Conservation (phyloP, 2,113 vertebrate species). For the Pseudopodoces humilis region DNA sequence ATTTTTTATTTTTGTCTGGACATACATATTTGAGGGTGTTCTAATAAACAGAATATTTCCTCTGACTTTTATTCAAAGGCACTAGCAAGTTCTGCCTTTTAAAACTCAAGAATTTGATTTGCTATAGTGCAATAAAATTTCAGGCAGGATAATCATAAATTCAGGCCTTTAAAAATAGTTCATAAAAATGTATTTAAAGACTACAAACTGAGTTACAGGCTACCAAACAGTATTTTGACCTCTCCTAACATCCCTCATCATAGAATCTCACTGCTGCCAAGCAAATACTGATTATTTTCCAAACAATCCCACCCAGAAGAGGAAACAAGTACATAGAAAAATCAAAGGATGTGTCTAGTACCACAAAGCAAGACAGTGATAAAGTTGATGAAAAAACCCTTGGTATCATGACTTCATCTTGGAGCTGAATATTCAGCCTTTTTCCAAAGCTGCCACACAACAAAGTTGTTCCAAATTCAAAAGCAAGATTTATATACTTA, state of each 20-base stretch:
- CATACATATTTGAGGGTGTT: background rate
- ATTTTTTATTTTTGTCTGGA: background rate
- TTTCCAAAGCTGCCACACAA: background rate
- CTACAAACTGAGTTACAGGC: background rate
- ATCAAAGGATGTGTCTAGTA: background rate
- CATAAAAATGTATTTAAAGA: background rate
- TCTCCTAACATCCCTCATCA: background rate
- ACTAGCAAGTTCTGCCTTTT: background rate
- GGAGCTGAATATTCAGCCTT: background rate
- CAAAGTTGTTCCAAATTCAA: background rate
- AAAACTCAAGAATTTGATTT: slow-evolving; percentile 9
- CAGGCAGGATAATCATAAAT: background rate
- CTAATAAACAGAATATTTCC: background rate
- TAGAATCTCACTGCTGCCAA: background rate
- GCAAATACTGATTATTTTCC: background rate
- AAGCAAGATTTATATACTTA: background rate
- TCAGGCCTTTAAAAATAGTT: background rate
- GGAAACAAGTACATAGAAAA: background rate
- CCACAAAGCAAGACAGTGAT: background rate
- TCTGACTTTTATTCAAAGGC: background rate
- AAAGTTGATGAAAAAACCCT: background rate
- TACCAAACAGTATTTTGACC: background rate
- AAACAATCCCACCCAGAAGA: background rate
- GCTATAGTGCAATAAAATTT: background rate
- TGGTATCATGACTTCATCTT: background rate